These are phyloP conservation scores for Megamerina dolium DNA, from an alignment of 2,888 invertebrate species.

Conservation along the genomic window DNA sequence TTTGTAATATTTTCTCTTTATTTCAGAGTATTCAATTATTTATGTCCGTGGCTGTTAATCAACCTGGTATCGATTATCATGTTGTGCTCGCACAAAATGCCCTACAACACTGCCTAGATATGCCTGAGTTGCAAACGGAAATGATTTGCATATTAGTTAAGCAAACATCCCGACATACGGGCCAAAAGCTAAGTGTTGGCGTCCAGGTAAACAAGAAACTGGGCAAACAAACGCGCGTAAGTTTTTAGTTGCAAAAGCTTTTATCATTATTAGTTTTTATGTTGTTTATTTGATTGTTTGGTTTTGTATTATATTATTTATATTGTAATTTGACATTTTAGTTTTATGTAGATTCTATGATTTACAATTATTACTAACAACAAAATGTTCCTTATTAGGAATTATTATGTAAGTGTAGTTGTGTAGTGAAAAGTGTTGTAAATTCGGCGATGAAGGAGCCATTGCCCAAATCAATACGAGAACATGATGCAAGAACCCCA, in stretches of 20 bases:
- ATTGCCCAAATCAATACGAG: too few species aligned
- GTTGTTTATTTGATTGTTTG: conserved; percentile 15
- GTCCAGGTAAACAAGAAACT: conserved; percentile 76
- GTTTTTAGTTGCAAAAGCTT: conserved; percentile 55
- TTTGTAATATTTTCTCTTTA: conserved; percentile 9
- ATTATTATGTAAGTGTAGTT: too few species aligned
- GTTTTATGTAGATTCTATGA: conserved; percentile 6
- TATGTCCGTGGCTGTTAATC: conserved; percentile 92
- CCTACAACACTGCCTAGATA: conserved; percentile 84
- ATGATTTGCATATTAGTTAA: conserved; percentile 85
- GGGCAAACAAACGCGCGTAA: conserved; percentile 60
- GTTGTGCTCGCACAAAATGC: conserved; percentile 96
- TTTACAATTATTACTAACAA: conserved; percentile 7
- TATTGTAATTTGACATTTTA: conserved; percentile 8
- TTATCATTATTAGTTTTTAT: conserved; percentile 27
- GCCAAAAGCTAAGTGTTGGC: conserved; percentile 73
- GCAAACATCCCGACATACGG: conserved; percentile 84
- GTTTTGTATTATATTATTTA: conserved; percentile 12
- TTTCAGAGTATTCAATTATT: conserved; percentile 87
- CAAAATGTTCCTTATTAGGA: too few species aligned
- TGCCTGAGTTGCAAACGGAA: conserved; percentile 87
- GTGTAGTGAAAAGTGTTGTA: too few species aligned
- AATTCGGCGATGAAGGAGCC: too few species aligned
- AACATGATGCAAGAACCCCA: too few species aligned
- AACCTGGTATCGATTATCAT: conserved; percentile 94